A percentile compares a stretch with the other conserved stretches of the same genome.
phyloP scores from a whole-genome alignment of 2,113 vertebrate genomes.

The Saguinus imperator region DNA sequence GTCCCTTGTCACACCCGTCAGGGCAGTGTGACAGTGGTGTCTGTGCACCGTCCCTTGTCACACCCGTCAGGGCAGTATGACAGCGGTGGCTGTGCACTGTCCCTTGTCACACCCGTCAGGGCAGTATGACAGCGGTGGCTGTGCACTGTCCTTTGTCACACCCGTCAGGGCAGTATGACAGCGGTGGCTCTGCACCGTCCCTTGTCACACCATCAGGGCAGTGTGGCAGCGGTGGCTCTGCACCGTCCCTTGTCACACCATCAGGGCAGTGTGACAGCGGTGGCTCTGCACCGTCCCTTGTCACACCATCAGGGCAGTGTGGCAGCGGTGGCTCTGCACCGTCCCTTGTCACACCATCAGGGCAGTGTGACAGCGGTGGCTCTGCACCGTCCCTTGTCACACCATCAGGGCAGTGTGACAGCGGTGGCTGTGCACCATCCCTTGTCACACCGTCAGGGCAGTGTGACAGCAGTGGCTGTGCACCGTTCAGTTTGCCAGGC shows the following conservation, averaged over 20 bases:
- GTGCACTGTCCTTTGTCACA: rapidly evolving
- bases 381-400: too few relatives aligned
- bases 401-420: too few relatives aligned
- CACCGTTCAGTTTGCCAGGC: background rate
- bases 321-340: background rate
- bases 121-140: background rate
- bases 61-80: background rate
- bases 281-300: too few relatives aligned
- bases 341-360: background rate
- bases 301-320: too few relatives aligned
- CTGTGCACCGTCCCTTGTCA: rapidly evolving
- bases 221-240: background rate
- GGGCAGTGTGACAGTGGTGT: background rate
- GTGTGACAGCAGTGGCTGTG: background rate
- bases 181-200: too few relatives aligned
- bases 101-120: too few relatives aligned
- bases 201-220: too few relatives aligned
- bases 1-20: too few relatives aligned
- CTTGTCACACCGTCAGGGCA: too few relatives aligned
- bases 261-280: background rate
- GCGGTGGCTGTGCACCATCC: too few relatives aligned
- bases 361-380: background rate
- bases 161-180: background rate
- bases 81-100: too few relatives aligned
- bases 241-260: background rate